Percentiles rank a stretch among this genome's conserved stretches.
Evolutionary conservation across 2,797 vertebrate species (phyloP).

Genomic region (Scolopax bukidnonensis): DNA sequence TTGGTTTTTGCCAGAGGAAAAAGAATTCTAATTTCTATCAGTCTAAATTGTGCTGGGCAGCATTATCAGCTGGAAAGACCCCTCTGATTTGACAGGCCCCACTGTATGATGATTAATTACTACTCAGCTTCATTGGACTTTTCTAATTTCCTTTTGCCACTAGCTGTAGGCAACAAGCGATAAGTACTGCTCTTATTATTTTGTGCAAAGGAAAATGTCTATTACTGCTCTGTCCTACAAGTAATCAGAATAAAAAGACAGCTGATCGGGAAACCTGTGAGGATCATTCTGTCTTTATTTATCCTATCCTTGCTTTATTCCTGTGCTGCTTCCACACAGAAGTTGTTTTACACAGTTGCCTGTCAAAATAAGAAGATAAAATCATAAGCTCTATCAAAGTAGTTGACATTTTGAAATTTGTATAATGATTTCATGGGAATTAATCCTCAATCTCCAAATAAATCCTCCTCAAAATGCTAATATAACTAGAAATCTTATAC

Average conservation of each 20-base stretch:
- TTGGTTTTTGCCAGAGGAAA: constrained; percentile 86
- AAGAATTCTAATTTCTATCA: constrained; percentile 98
- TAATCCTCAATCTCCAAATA: constrained; percentile 74
- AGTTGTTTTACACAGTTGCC: constrained; percentile 75
- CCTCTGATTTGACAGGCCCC: constrained; percentile 95
- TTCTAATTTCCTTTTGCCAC: constrained; percentile 89
- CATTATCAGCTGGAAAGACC: constrained; percentile 96
- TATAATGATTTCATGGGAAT: constrained; percentile 78
- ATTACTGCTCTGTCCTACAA: constrained; percentile 82
- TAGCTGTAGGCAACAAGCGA: constrained; percentile 94
- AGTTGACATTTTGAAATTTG: constrained; percentile 80
- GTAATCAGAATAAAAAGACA: constrained; percentile 79
- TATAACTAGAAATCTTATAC: constrained; percentile 58
- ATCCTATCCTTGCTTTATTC: constrained; percentile 57
- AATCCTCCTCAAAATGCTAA: constrained; percentile 77
- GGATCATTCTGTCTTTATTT: constrained; percentile 76
- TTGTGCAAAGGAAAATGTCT: constrained; percentile 90
- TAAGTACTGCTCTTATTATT: constrained; percentile 98
- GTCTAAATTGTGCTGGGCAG: constrained; percentile 96
- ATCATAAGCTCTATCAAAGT: constrained; percentile 76
- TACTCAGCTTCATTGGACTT: constrained; percentile 91
- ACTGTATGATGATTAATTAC: constrained; percentile 99
- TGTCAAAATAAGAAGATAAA: constrained; percentile 81
- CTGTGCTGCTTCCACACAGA: constrained; percentile 39
- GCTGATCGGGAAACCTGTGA: constrained; percentile 71